Evolutionary conservation across 2,888 invertebrate species (phyloP), one percentile per base, ranked within the genome.

Genomic region (Dicycla oo): DNA sequence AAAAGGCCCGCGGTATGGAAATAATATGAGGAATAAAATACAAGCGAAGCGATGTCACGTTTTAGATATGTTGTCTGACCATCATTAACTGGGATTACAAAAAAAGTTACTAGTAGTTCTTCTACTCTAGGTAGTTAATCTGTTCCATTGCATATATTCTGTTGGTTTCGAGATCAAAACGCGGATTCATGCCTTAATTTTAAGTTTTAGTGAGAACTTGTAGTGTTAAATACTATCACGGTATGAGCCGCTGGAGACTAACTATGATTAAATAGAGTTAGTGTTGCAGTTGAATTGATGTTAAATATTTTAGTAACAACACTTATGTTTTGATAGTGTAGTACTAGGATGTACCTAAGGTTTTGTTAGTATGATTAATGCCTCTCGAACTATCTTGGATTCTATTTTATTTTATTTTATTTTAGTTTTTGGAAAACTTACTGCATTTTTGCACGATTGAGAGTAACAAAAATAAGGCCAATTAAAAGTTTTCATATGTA

Each of bases 211-310:
- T 18, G 18, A 45, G 18, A 63, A 65, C 72, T 64, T 69, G 34
- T 68, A 66, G 70, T 64, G 77, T 80, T 66, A 83, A 80, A 81
- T 70, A 57, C 54, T 74, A 45, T 64, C 38, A 10, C n/a, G 20
- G 51, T 58, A 20, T 64, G 51, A 62, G 61, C 60, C 61, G 30
- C 49, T 61, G n/a, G 61, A 43, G 61, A 75, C 18, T n/a, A 45
- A 34, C n/a, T 51, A 43, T 65, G 51, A 53, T 69, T 75, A 53
- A 62, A 61, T n/a, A 1, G 30, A 73, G 40, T 69, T 80, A 45
- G n/a, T 78, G 34, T 11, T 47, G 66, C 40, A 38, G 57, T 73
- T 65, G 54, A 18, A 38, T 15, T 34, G 30, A 0, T 64, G 10
- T 54, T 47, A 7, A 2, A 34, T 75, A 20, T 51, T 61, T 15